These are phyloP conservation scores for Oscheius sp. DNA, from an alignment of 2,888 invertebrate genomes.

Conservation along the genomic window DNA sequence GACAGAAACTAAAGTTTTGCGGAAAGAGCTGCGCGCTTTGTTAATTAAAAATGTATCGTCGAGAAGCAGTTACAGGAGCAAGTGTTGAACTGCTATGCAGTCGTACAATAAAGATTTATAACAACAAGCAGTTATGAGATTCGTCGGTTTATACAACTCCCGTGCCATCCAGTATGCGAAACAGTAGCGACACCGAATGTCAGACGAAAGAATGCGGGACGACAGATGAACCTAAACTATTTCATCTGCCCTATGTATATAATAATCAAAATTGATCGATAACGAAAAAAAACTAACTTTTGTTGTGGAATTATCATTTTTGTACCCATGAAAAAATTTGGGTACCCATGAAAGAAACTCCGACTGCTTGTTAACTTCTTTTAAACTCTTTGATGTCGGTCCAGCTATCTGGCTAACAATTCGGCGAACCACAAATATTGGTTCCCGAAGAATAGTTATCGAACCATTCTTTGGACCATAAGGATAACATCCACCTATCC, in stretches of 20 bases:
- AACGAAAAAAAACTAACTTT: not conserved
- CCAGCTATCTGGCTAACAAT: not conserved
- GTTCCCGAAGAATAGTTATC: conserved; percentile 15
- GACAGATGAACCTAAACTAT: conserved; percentile 12
- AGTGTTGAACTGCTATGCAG: conserved; percentile 29
- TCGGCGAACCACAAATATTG: conserved; percentile 21
- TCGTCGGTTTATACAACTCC: conserved; percentile 3
- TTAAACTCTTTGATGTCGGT: not conserved
- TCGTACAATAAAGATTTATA: conserved; percentile 1
- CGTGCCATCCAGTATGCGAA: conserved; percentile 26
- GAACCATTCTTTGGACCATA: conserved; percentile 24
- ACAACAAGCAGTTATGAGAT: conserved; percentile 23
- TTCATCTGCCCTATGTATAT: too few relatives aligned
- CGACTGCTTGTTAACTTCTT: not conserved
- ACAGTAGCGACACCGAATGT: conserved; percentile 27
- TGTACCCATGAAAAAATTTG: not conserved
- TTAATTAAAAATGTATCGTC: too few relatives aligned
- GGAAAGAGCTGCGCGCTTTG: conserved; percentile 61
- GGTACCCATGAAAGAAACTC: too few relatives aligned
- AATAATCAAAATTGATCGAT: too few relatives aligned
- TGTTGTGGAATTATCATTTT: not conserved
- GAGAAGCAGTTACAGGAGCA: not conserved
- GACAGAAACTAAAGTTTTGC: conserved; percentile 61
- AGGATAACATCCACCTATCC: conserved; percentile 28
- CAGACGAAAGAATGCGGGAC: conserved; percentile 10